Base-by-base conservation (phyloP, 2,888 invertebrate species). In the Thymelicus lineola region DNA sequence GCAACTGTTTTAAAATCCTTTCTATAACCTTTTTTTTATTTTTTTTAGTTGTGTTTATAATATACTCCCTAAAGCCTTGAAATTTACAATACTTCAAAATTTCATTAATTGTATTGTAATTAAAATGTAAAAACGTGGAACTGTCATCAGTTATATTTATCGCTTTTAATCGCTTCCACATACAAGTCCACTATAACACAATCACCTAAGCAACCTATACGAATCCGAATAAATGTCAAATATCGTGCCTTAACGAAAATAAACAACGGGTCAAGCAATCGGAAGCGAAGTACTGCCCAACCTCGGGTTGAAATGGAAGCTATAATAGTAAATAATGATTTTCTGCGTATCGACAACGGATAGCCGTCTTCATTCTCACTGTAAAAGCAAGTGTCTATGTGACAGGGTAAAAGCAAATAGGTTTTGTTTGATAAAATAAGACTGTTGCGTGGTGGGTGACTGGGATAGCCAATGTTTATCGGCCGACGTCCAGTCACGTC, bases 291-390 rank as follows among this genome's bases (percentile, higher is more conserved):
- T 75, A 77, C 75, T 72, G 75, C 71, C 71, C 75, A 73, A 76
- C 71, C 72, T 73, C 72, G 75, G 77, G 77, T 75, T 78, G 79
- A 74, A 84, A 85, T 86, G 82, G 85, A 79, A 81, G 82, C 87
- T 82, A 85, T 89, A 88, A 89, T 85, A 81, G 86, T 90, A 90
- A 89, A 87, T 90, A 86, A 89, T 87, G 87, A 86, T 85, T 81
- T 55, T 65, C 59, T 65, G 36, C 78, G 77, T 69, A 70, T 77
- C 72, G 79, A 76, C 74, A 74, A 77, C 72, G 75, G 73, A 74
- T 75, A 69, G 63, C 53, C 38, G n/a, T 58, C 36, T 53, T 68
- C 55, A 67, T 62, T 69, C 63, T 69, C 48, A 63, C 63, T 58
- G 35, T 69, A 69, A 63, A 57, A 58, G n/a, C 38, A 48, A 12